Evolutionary conservation across 2,113 vertebrate species (phyloP).

Genomic region (Anser brachyrhynchus): DNA sequence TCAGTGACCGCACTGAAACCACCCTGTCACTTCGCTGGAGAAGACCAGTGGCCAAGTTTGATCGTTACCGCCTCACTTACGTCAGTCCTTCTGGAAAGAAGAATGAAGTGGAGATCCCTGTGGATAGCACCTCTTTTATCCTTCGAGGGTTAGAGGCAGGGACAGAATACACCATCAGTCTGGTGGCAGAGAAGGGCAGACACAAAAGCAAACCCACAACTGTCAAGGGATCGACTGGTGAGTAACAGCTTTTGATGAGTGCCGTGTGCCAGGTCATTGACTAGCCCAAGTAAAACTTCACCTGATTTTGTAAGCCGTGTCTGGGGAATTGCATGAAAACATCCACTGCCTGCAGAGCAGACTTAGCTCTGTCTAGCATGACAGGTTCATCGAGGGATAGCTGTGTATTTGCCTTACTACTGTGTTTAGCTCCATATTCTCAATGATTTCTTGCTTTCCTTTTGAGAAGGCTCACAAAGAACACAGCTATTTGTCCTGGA

Average conservation of each 20-base stretch:
- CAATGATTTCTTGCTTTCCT: not conserved
- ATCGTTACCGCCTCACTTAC: slow-evolving; percentile 84
- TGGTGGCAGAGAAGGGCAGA: slow-evolving; percentile 87
- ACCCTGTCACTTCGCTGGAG: slow-evolving; percentile 87
- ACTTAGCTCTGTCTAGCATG: not conserved
- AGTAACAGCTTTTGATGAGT: slow-evolving; percentile 18
- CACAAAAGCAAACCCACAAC: slow-evolving; percentile 83
- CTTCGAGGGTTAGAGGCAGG: slow-evolving; percentile 82
- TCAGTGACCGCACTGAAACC: slow-evolving; percentile 82
- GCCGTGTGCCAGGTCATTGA: fast-evolving
- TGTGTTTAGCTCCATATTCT: not conserved
- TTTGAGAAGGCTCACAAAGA: not conserved
- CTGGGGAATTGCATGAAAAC: not conserved
- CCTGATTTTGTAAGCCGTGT: fast-evolving
- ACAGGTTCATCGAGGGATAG: not conserved
- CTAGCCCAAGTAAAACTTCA: not conserved
- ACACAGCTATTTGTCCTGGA: not conserved
- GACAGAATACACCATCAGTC: slow-evolving; percentile 84
- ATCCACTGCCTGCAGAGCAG: not conserved
- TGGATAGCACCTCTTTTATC: slow-evolving; percentile 76
- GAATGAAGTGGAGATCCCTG: slow-evolving; percentile 78
- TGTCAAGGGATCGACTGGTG: slow-evolving; percentile 86
- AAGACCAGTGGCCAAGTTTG: slow-evolving; percentile 87
- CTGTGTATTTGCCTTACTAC: not conserved
- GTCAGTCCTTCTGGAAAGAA: slow-evolving; percentile 71